Percentiles rank a stretch among this genome's conserved stretches.
Evolutionary conservation across 2,113 vertebrate genomes (phyloP).

Genomic region (Corvus moneduloides): DNA sequence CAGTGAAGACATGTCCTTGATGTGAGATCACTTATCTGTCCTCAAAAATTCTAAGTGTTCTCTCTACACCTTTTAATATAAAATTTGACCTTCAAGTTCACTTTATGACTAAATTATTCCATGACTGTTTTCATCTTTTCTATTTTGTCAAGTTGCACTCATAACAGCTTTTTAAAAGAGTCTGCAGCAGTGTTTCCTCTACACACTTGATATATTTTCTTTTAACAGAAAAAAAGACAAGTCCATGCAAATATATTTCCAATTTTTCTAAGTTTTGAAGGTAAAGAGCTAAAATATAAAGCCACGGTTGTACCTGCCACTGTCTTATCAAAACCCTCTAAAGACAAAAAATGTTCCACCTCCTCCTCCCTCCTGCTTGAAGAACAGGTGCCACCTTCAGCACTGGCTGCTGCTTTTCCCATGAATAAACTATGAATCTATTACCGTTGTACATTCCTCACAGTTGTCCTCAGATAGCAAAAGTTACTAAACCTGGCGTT

Average conservation of each 20-base stretch:
- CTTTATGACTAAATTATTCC: constrained; percentile 37
- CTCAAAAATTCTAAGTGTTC: background rate
- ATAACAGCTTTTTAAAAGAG: background rate
- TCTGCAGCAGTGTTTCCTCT: background rate
- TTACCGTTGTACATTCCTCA: background rate
- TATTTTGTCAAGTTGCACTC: background rate
- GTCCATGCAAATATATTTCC: background rate
- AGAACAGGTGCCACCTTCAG: background rate
- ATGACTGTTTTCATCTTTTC: background rate
- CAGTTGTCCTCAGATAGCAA: background rate
- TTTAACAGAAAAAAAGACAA: background rate
- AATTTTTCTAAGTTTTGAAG: background rate
- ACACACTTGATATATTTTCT: background rate
- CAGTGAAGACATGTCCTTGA: background rate
- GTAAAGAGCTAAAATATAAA: background rate
- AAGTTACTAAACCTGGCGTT: background rate
- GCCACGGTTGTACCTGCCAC: background rate
- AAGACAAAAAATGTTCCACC: background rate
- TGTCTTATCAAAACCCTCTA: background rate
- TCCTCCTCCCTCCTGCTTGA: background rate
- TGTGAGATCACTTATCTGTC: constrained; percentile 11
- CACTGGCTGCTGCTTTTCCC: background rate
- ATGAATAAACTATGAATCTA: background rate
- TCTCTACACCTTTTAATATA: constrained; percentile 9
- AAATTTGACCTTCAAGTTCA: constrained; percentile 44